These are phyloP conservation scores for Battus philenor DNA, from an alignment of 1,140 invertebrate genomes.

Conservation along the genomic window DNA sequence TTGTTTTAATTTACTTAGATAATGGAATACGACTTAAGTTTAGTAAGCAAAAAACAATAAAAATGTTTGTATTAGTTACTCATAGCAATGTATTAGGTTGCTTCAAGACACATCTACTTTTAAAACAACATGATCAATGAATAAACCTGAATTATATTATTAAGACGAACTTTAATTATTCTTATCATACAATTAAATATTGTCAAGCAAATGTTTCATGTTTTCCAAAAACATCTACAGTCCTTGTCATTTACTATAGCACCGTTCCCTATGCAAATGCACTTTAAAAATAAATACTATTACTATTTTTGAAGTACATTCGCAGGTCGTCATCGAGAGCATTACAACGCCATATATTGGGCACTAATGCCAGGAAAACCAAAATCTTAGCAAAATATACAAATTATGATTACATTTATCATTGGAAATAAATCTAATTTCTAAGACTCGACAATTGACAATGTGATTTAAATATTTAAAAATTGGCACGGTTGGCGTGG, in stretches of 20 bases:
- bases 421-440: slow-evolving; percentile 32
- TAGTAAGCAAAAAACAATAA: slow-evolving; percentile 46
- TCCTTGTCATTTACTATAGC: slow-evolving; percentile 37
- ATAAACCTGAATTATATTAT: no score
- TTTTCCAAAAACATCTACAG: slow-evolving; percentile 20
- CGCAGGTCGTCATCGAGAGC: slow-evolving; percentile 36
- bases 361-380: slow-evolving; percentile 25
- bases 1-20: slow-evolving; percentile 62
- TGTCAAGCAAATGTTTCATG: slow-evolving; percentile 22
- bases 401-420: slow-evolving; percentile 26
- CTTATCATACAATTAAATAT: no score
- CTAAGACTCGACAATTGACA: slow-evolving; percentile 15
- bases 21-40: slow-evolving; percentile 71
- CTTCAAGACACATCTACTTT: no score
- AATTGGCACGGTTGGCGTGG: slow-evolving; percentile 58
- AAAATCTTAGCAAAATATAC: slow-evolving; percentile 19
- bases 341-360: slow-evolving; percentile 22
- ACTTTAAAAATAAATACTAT: slow-evolving; percentile 33
- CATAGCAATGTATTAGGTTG: no score
- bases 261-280: slow-evolving; percentile 54
- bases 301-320: slow-evolving; percentile 38
- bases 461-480: slow-evolving; percentile 21
- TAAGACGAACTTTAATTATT: no score
- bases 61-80: slow-evolving; percentile 20
- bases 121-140: no score